Evolutionary conservation across 2,888 invertebrate genomes (phyloP), one percentile per base, ranked within the genome.

Genomic region (Rhabditophanes sp.): DNA sequence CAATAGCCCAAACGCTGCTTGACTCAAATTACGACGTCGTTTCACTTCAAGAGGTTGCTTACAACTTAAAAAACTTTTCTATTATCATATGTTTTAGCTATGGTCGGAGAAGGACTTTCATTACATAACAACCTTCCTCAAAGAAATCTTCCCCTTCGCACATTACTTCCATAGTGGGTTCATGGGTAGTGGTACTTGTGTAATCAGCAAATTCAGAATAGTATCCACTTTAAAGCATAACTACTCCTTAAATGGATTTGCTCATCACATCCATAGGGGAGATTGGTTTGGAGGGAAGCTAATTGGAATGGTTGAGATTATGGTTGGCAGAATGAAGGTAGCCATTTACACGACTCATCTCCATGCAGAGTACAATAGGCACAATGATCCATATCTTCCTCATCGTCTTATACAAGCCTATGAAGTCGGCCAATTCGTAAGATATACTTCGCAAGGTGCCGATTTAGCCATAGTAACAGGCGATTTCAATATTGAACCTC

Each of bases 211-310:
- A 67, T 78, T 79, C 71, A 73, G 76, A 18, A 82, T 88, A 44
- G 74, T 79, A 53, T 81, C 83, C 64, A 79, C 81, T 1, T 78
- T 85, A 4, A 34, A 50, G 14, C 46, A 53, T 25, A 31, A 53
- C 78, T 99, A 85, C 80, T 76, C 84, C 12, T 73, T 96, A n/a
- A 96, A 96, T 70, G 96, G 96, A 3, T 93, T 88, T 65, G 79
- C 87, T 26, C 82, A 88, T 70, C 81, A 83, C 70, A 71, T 88
- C 42, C 82, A 83, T 45, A n/a, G 93, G 65, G 93, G 85, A 1
- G 96, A 96, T 67, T 96, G 96, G 96, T 93, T 85, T 68, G 90
- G 87, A 23, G 90, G 90, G 3, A 96, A 96, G 42, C 51, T 61
- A 12, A 51, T 61, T 14, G 71, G 70, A 3, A 48, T 72, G 36